Evolutionary conservation across 1,140 invertebrate species (phyloP).

Genomic region (Hermetia illucens): DNA sequence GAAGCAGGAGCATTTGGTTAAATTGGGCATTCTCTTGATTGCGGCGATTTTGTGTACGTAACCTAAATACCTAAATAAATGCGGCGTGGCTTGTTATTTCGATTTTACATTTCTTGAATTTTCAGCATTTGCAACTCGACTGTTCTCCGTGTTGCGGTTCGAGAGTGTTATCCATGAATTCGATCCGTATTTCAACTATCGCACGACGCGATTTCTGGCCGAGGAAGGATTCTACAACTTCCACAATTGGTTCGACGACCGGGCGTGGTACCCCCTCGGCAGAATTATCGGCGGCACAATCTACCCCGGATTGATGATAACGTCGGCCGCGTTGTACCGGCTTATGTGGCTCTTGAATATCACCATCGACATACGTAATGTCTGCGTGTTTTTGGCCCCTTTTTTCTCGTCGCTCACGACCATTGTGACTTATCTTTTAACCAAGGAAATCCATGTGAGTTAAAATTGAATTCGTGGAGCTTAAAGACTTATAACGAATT

Average conservation of each 20-base stretch:
- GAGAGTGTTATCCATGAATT: constrained; percentile 98
- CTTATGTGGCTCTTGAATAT: constrained; percentile 81
- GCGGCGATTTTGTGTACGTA: constrained; percentile 87
- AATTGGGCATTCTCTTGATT: constrained; percentile 78
- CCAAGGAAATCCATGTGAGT: constrained; percentile 82
- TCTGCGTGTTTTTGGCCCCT: constrained; percentile 95
- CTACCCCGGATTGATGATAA: constrained; percentile 96
- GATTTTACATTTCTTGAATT: constrained; percentile 26
- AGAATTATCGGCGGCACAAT: constrained; percentile 96
- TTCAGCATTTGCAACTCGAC: constrained; percentile 84
- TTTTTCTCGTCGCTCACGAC: constrained; percentile 94
- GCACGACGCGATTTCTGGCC: constrained; percentile 85
- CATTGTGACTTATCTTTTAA: constrained; percentile 88
- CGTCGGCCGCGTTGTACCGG: constrained; percentile 84
- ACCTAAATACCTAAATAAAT: constrained; percentile 4
- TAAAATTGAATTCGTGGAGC: no score
- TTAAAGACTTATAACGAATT: not conserved
- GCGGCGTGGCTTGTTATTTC: no score
- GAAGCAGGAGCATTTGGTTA: constrained; percentile 90
- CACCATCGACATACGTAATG: constrained; percentile 91
- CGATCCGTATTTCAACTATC: constrained; percentile 98
- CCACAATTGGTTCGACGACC: constrained; percentile 98
- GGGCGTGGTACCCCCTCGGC: constrained; percentile 96
- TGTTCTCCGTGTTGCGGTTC: constrained; percentile 94
- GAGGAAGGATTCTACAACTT: constrained; percentile 97